Percentiles rank a stretch among this genome's conserved stretches.
phyloP scores from a whole-genome alignment of 1,140 invertebrate genomes.

The Tetramorium alpestre region DNA sequence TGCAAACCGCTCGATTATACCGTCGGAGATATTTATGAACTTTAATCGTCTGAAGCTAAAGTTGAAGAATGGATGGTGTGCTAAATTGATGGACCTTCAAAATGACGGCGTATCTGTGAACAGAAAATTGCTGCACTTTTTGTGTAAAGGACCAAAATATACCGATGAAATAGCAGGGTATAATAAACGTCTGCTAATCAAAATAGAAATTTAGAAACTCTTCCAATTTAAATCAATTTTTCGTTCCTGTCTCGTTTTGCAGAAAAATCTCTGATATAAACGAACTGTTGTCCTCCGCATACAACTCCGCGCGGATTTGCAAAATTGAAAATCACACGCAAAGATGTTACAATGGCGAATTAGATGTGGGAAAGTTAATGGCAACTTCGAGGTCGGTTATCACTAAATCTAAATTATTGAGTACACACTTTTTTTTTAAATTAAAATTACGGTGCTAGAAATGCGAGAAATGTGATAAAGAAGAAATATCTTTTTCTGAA shows the following conservation, averaged over 20 bases:
- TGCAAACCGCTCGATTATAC: not conserved
- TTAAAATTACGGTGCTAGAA: not conserved
- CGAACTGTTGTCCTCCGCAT: not conserved
- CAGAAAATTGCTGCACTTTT: not conserved
- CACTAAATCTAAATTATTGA: not conserved
- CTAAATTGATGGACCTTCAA: not conserved
- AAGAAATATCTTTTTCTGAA: not conserved
- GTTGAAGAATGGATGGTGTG: not conserved
- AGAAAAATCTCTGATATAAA: not conserved
- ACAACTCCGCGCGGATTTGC: not conserved
- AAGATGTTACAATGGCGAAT: conserved; percentile 9
- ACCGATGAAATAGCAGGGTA: conserved; percentile 10
- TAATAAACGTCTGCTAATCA: not conserved
- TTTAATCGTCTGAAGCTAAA: conserved; percentile 4
- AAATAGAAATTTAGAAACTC: not conserved
- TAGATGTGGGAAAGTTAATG: conserved; percentile 13
- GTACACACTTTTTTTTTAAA: not conserved
- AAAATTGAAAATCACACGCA: not conserved
- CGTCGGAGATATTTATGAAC: not conserved
- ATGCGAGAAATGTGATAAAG: not conserved
- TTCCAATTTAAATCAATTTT: not conserved
- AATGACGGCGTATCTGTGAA: not conserved
- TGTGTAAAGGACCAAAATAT: conserved; percentile 30
- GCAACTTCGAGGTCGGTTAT: conserved; percentile 25
- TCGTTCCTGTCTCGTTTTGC: not conserved